phyloP scores from a whole-genome alignment of 1,140 invertebrate species.

The Drosophila baimaii region DNA sequence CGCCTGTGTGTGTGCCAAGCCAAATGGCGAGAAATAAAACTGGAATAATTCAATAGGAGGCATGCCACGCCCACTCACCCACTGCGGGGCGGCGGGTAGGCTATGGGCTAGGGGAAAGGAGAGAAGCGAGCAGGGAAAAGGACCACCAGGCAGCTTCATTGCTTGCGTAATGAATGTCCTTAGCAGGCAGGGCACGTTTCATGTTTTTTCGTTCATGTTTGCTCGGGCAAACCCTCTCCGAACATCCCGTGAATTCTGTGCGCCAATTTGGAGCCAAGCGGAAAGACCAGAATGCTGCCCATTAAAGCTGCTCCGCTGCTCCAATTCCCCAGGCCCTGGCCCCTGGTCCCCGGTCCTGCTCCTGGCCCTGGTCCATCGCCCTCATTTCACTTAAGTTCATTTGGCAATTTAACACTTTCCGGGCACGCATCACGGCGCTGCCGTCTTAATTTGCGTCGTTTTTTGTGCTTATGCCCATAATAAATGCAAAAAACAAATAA shows the following conservation, averaged over 20 bases:
- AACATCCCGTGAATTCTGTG: constrained; percentile 16
- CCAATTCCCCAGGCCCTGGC: constrained; percentile 12
- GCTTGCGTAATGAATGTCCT: constrained; percentile 78
- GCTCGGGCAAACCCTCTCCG: constrained; percentile 41
- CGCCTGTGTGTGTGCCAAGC: constrained; percentile 46
- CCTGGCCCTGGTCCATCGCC: neutral
- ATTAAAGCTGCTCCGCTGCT: constrained; percentile 63
- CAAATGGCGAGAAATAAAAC: constrained; percentile 72
- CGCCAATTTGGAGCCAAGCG: constrained; percentile 63
- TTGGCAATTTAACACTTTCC: constrained; percentile 70
- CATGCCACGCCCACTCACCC: constrained; percentile 21
- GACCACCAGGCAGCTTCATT: constrained; percentile 49
- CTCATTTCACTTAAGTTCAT: constrained; percentile 57
- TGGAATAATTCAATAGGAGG: constrained; percentile 74
- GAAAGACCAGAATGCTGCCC: constrained; percentile 45
- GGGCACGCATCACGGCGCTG: constrained; percentile 39
- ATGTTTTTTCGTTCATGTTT: constrained; percentile 76
- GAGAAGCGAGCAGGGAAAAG: neutral
- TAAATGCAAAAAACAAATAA: constrained; percentile 79
- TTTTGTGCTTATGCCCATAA: constrained; percentile 64
- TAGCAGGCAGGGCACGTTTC: constrained; percentile 77
- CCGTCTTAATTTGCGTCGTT: constrained; percentile 68
- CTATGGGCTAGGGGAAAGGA: neutral
- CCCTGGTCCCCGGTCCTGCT: neutral
- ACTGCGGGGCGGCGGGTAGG: neutral